Evolutionary conservation across 2,888 invertebrate genomes (phyloP), one percentile per base, ranked within the genome.

Genomic region (Mystacides longicornis): DNA sequence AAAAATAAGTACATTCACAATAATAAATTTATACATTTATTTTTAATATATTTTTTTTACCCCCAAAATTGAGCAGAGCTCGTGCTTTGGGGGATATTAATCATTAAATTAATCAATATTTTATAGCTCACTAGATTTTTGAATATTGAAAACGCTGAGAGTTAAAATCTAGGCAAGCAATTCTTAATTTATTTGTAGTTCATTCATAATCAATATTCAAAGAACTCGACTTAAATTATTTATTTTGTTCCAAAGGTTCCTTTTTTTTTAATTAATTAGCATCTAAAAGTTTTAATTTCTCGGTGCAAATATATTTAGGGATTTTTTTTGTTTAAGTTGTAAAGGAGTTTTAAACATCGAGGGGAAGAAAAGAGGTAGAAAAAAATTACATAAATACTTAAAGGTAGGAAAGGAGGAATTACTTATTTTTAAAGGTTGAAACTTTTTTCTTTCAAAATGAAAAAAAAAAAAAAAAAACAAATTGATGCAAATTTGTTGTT

Each of bases 401-500:
- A n/a, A 14, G 14, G 37, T 37, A 7, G 37, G 4, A 16, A 7
- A 37, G 37, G 3, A 37, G 14, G 16, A 37, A 7, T 7, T n/a
- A 4, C 3, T 37, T 37, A n/a, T 16, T 37, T 37, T 37, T 7
- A 4, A 37, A 27, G 7, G 27, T 14, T 37, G 16, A 37, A 37
- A 27, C n/a, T 37, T 37, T 37, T 16, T 45, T 7, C 20, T n/a
- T 21, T 50, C 19, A 23, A 3, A 22, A 7, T 23, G 3, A 37
- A 11, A n/a, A 16, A 54, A 55, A 46, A 55, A 43, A 51, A 54
- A 45, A n/a, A 21, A 49, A 46, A 42, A 56, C 16, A 51, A 57
- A 56, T 59, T 59, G 27, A 45, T 43, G 46, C 43, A 56, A 60
- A 60, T 51, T 60, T 37, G 14, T 14, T 37, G 23, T 57, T 60